Evolutionary conservation across 2,797 vertebrate genomes (phyloP).

Genomic region (Rhabdophis nuchalis): DNA sequence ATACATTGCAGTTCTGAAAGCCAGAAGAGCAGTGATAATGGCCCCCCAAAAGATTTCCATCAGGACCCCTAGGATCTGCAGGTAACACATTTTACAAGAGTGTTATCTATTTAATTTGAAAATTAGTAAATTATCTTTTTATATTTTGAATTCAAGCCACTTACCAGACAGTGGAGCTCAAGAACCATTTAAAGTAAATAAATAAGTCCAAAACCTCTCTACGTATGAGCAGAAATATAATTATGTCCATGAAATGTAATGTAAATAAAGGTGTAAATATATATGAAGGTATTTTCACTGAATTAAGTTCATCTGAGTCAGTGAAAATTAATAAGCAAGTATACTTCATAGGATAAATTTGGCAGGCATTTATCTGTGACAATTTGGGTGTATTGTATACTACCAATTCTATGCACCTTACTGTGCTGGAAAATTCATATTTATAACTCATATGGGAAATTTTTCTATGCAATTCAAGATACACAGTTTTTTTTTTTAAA

Average conservation of each 20-base stretch:
- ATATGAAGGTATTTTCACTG: constrained; percentile 30
- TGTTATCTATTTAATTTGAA: constrained; percentile 37
- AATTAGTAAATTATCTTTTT: constrained; percentile 11
- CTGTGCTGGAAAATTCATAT: not conserved
- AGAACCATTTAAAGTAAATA: constrained; percentile 51
- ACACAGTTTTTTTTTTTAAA: not conserved
- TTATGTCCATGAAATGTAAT: constrained; percentile 7
- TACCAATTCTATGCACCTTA: constrained; percentile 3
- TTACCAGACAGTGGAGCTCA: constrained; percentile 71
- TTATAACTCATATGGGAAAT: not conserved
- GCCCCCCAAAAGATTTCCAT: not conserved
- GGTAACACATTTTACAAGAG: not conserved
- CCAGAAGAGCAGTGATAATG: not conserved
- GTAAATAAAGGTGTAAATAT: not conserved
- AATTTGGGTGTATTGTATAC: constrained; percentile 2
- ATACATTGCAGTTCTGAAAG: not conserved
- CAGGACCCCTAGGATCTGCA: not conserved
- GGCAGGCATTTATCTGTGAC: not conserved
- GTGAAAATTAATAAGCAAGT: constrained; percentile 30
- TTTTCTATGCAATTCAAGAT: constrained; percentile 14
- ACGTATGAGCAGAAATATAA: constrained; percentile 50
- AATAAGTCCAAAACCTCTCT: constrained; percentile 18
- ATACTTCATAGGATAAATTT: constrained; percentile 25
- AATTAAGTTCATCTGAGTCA: constrained; percentile 42
- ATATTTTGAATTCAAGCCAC: constrained; percentile 46